phyloP scores from a whole-genome alignment of 2,888 invertebrate species.

The Scaptodrosophila latifasciaeformis region DNA sequence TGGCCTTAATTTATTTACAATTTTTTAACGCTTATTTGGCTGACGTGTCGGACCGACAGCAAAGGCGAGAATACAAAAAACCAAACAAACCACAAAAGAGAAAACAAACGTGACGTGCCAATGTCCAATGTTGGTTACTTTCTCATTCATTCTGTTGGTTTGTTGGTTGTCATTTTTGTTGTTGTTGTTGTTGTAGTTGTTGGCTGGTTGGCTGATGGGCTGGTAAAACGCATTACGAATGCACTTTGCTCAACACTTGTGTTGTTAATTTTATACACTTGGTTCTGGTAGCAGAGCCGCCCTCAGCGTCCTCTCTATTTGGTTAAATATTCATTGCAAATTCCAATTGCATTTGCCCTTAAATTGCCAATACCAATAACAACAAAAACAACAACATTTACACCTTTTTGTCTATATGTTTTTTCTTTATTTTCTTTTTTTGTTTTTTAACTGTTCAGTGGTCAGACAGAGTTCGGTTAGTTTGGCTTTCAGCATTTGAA shows the following conservation, averaged over 20 bases:
- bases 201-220: slow-evolving; percentile 1
- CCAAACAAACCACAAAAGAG: neutral
- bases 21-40: slow-evolving; percentile 50
- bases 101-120: neutral
- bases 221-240: slow-evolving; percentile 53
- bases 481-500: neutral
- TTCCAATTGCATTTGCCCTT: slow-evolving; percentile 64
- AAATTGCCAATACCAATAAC: slow-evolving; percentile 57
- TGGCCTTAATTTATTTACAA: slow-evolving; percentile 48
- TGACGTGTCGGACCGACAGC: slow-evolving; percentile 30
- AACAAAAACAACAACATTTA: slow-evolving; percentile 13
- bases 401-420: neutral
- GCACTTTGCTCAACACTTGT: slow-evolving; percentile 69
- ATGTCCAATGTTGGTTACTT: neutral
- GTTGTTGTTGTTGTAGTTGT: neutral
- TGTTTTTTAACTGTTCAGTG: neutral
- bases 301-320: slow-evolving; percentile 18
- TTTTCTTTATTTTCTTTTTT: neutral
- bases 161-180: neutral
- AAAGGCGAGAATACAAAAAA: slow-evolving; percentile 26
- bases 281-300: slow-evolving; percentile 12
- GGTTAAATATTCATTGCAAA: slow-evolving; percentile 61
- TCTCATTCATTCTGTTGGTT: neutral
- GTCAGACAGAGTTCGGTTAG: neutral
- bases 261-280: slow-evolving; percentile 61